Evolutionary conservation across 2,797 vertebrate genomes (phyloP).

Genomic region (Xyrichtys novacula): DNA sequence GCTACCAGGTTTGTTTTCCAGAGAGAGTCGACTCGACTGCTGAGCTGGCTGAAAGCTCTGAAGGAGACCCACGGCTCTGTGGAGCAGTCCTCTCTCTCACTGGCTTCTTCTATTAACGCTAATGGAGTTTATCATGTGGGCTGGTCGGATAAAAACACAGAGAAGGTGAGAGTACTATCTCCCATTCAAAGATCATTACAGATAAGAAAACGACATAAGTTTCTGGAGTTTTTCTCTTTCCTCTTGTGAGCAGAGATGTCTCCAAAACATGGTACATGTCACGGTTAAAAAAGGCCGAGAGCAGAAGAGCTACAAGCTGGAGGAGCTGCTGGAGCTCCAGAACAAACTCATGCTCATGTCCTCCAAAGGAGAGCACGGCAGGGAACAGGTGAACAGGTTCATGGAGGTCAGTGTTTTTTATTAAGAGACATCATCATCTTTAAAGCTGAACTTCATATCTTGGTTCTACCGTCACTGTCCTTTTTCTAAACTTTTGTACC

Average conservation of each 20-base stretch:
- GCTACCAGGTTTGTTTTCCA: conserved; percentile 45
- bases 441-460: too few relatives aligned
- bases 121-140: conserved; percentile 81
- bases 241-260: conserved; percentile 61
- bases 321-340: conserved; percentile 83
- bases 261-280: conserved; percentile 64
- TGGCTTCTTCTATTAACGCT: conserved; percentile 81
- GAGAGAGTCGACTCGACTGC: conserved; percentile 78
- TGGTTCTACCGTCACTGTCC: too few relatives aligned
- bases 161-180: conserved; percentile 59
- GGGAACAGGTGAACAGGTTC: conserved; percentile 83
- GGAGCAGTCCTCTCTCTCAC: conserved; percentile 83
- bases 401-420: conserved; percentile 75
- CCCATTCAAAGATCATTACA: background rate
- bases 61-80: conserved; percentile 86
- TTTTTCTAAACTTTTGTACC: too few relatives aligned
- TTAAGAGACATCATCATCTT: too few relatives aligned
- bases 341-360: conserved; percentile 89
- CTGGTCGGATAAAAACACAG: conserved; percentile 64
- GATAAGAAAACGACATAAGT: background rate
- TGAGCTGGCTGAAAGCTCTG: conserved; percentile 82
- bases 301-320: conserved; percentile 72
- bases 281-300: conserved; percentile 45
- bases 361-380: conserved; percentile 81
- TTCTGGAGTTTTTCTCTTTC: fast-evolving